phyloP scores from a whole-genome alignment of 2,113 vertebrate genomes.

The Gymnobelideus leadbeateri region DNA sequence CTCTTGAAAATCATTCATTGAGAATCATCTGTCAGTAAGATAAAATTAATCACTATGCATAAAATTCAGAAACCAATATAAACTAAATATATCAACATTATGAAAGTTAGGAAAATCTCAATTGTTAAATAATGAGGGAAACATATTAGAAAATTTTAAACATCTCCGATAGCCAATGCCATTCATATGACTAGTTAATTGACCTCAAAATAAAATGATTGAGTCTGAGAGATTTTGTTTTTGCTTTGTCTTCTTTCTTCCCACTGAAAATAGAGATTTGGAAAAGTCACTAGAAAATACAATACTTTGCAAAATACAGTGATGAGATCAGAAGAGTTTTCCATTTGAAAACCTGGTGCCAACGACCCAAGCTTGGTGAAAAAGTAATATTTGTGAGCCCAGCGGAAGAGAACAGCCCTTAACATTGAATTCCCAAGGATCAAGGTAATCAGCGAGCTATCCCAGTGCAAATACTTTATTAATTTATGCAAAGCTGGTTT shows the following conservation, averaged over 20 bases:
- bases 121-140: conserved; percentile 66
- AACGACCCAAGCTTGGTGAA: conserved; percentile 61
- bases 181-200: conserved; percentile 43
- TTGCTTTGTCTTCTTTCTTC: neutral
- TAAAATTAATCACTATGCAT: conserved; percentile 85
- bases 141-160: conserved; percentile 60
- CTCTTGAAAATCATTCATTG: conserved; percentile 83
- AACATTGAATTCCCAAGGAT: conserved; percentile 46
- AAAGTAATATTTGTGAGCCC: conserved; percentile 52
- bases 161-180: conserved; percentile 35
- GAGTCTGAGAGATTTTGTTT: neutral
- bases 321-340: conserved; percentile 45
- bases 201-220: conserved; percentile 28
- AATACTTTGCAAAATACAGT: conserved; percentile 85
- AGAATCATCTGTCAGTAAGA: conserved; percentile 87
- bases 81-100: conserved; percentile 77
- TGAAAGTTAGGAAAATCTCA: conserved; percentile 74
- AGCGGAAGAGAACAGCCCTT: conserved; percentile 47
- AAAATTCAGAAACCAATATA: conserved; percentile 73
- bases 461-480: conserved; percentile 58
- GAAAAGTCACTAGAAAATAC: conserved; percentile 59
- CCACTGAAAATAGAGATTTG: conserved; percentile 55
- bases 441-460: conserved; percentile 52
- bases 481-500: conserved; percentile 73
- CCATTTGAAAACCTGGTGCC: neutral